These are phyloP conservation scores for Phrynocephalus vlangalii DNA, from an alignment of 2,797 vertebrate genomes.

Conservation along the genomic window DNA sequence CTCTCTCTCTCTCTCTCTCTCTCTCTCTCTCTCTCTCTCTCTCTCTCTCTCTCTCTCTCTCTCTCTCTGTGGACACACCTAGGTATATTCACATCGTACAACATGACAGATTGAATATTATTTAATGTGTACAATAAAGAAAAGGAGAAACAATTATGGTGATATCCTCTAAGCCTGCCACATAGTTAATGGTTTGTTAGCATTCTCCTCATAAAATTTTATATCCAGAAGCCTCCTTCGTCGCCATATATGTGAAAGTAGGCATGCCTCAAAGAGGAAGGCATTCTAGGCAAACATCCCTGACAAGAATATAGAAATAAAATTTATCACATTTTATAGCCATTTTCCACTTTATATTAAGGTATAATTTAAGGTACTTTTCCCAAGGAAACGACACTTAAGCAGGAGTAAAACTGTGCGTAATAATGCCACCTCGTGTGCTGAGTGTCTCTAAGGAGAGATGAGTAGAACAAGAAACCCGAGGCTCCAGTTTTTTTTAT, in stretches of 20 bases:
- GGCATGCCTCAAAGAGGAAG: constrained; percentile 1
- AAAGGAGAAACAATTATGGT: constrained; percentile 17
- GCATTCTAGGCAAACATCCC: constrained; percentile 9
- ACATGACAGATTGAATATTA: neutral
- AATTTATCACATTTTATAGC: constrained; percentile 38
- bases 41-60: too few relatives aligned
- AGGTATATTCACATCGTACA: neutral
- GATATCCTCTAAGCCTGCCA: neutral
- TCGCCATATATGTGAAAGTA: constrained; percentile 22
- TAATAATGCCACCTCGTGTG: too few relatives aligned
- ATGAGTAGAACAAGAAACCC: neutral
- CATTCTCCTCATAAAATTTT: constrained; percentile 7
- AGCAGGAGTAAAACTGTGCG: neutral
- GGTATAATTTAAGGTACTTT: neutral
- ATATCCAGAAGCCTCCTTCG: constrained; percentile 30
- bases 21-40: neutral
- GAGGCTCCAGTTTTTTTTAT: neutral
- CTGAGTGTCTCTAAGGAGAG: neutral
- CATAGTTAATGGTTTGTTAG: constrained; percentile 19
- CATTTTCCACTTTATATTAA: neutral
- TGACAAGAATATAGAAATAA: constrained; percentile 14
- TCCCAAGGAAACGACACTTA: neutral
- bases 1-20: too few relatives aligned
- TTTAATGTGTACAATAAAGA: constrained; percentile 10
- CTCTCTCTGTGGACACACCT: neutral